Evolutionary conservation across 2,797 vertebrate genomes (phyloP).

Genomic region (Cyprinodon diabolis): DNA sequence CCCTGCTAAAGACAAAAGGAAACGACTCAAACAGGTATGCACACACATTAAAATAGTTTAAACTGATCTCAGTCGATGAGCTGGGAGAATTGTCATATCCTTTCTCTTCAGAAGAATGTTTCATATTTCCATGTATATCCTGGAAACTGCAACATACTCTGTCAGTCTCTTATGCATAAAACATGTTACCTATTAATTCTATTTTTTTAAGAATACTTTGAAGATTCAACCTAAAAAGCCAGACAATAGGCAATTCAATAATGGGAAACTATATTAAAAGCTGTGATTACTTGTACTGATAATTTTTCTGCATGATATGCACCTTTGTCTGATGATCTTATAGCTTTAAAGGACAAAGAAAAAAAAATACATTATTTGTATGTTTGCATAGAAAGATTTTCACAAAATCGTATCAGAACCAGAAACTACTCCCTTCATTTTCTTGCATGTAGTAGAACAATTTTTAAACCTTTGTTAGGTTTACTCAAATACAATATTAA

Average conservation of each 20-base stretch:
- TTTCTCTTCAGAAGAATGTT: not conserved
- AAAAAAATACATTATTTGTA: not conserved
- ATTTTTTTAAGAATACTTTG: not conserved
- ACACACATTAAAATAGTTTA: not conserved
- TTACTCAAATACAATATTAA: not conserved
- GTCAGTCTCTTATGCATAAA: not conserved
- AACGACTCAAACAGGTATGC: conserved; percentile 91
- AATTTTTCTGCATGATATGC: not conserved
- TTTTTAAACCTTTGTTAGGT: not conserved
- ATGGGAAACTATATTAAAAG: not conserved
- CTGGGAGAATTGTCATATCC: not conserved
- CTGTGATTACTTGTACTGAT: not conserved
- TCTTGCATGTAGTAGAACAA: not conserved
- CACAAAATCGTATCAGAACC: not conserved
- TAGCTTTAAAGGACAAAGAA: not conserved
- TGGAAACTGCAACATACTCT: not conserved
- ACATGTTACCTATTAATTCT: not conserved
- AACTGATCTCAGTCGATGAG: not conserved
- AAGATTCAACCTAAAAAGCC: not conserved
- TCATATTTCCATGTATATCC: not conserved
- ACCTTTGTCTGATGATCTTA: not conserved
- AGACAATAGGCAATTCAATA: not conserved
- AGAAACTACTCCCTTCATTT: not conserved
- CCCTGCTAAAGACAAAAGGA: conserved; percentile 91
- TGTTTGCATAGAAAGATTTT: not conserved